Percentiles rank a stretch among this genome's conserved stretches.
Evolutionary conservation across 2,113 vertebrate species (phyloP).

Genomic region (Bubo scandiacus): DNA sequence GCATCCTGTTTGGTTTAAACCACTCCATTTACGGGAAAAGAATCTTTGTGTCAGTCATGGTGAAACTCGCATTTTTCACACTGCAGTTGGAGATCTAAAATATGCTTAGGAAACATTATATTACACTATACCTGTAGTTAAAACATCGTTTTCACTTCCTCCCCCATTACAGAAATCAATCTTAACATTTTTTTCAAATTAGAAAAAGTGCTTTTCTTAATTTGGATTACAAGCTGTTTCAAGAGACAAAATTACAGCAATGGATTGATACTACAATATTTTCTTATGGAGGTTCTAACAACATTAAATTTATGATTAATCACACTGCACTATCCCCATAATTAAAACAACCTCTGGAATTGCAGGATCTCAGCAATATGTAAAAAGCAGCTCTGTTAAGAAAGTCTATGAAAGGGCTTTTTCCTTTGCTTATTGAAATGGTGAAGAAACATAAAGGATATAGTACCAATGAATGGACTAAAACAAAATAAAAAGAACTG

Average conservation of each 20-base stretch:
- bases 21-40: background rate
- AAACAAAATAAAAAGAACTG: slow-evolving; percentile 17
- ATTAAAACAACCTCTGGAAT: slow-evolving; percentile 44
- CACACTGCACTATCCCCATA: background rate
- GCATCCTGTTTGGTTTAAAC: background rate
- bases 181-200: background rate
- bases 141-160: background rate
- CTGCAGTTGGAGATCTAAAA: background rate
- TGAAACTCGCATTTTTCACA: background rate
- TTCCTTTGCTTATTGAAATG: slow-evolving; percentile 34
- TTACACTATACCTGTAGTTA: background rate
- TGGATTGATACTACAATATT: background rate
- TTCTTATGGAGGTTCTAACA: background rate
- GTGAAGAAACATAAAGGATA: slow-evolving; percentile 20
- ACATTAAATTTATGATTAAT: background rate
- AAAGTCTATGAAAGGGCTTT: background rate
- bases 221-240: slow-evolving; percentile 23
- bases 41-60: background rate
- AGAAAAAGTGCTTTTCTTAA: background rate
- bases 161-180: background rate
- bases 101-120: background rate
- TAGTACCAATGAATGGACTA: slow-evolving; percentile 6
- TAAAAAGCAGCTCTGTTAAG: background rate
- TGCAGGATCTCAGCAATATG: background rate
- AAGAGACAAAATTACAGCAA: background rate